Evolutionary conservation across 2,113 vertebrate genomes (phyloP).

Genomic region (Oryzias woworae): DNA sequence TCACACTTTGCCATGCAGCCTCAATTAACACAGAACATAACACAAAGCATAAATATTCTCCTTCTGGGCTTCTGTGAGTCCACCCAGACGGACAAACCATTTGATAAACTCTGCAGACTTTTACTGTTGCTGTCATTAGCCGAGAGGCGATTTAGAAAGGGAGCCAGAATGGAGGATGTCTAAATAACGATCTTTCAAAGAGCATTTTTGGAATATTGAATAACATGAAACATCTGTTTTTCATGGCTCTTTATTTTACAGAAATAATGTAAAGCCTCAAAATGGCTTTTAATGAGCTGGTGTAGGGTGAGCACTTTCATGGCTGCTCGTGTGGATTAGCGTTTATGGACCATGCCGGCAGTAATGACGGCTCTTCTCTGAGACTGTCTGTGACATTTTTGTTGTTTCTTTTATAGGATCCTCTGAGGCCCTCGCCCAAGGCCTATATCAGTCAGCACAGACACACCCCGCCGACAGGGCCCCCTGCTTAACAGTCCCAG

Average conservation of each 20-base stretch:
- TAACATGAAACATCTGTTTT: slow-evolving; percentile 76
- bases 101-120: slow-evolving; percentile 68
- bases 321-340: slow-evolving; percentile 63
- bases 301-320: slow-evolving; percentile 70
- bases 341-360: slow-evolving; percentile 71
- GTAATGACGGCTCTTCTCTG: slow-evolving; percentile 65
- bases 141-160: slow-evolving; percentile 51
- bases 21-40: slow-evolving; percentile 74
- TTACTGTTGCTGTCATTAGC: slow-evolving; percentile 69
- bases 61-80: slow-evolving; percentile 67
- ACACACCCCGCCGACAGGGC: slow-evolving; percentile 51
- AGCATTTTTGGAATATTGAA: slow-evolving; percentile 70
- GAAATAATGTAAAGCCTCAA: slow-evolving; percentile 71
- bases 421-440: slow-evolving; percentile 58
- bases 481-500: slow-evolving; percentile 43
- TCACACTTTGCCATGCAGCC: slow-evolving; percentile 54
- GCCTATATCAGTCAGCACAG: slow-evolving; percentile 59
- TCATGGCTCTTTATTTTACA: slow-evolving; percentile 69
- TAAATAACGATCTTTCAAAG: slow-evolving; percentile 69
- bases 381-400: slow-evolving; percentile 71
- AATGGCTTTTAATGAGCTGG: slow-evolving; percentile 74
- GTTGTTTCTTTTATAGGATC: slow-evolving; percentile 76
- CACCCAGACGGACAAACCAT: slow-evolving; percentile 63
- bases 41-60: slow-evolving; percentile 60
- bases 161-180: slow-evolving; percentile 38